Conservation (phyloP, 53 echinoderm and acorn worm genomes). For the Mesocentrotus franciscanus region DNA sequence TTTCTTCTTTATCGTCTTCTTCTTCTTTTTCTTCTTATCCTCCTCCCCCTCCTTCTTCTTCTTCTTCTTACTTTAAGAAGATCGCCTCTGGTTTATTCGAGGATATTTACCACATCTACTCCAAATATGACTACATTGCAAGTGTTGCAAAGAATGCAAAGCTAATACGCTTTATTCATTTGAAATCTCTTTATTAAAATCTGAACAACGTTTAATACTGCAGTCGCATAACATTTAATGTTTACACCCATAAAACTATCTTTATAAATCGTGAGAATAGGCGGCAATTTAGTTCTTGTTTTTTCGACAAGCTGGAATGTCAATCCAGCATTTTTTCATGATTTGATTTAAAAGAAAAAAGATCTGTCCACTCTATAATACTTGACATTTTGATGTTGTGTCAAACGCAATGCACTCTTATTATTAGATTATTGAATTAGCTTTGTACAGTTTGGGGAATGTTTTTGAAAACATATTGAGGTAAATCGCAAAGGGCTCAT, state of each 20-base stretch:
- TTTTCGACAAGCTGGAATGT: conserved; percentile 3
- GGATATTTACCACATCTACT: no score
- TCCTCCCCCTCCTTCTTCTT: no score
- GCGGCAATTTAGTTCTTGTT: neutral
- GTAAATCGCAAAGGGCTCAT: neutral
- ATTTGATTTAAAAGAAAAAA: conserved; percentile 16
- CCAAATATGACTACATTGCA: no score
- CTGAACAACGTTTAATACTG: neutral
- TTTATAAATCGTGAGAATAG: neutral
- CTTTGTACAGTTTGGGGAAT: neutral
- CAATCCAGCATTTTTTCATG: neutral
- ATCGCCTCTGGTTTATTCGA: no score
- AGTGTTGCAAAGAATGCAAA: no score
- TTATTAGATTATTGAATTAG: conserved; percentile 32
- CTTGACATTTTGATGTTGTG: neutral
- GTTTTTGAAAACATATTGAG: neutral
- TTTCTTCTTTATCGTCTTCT: no score
- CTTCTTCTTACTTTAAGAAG: no score
- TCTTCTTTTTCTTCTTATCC: no score
- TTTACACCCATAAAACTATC: neutral
- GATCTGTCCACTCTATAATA: neutral
- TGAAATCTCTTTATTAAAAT: no score
- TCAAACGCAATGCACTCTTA: neutral
- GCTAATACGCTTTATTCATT: no score
- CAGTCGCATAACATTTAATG: neutral